phyloP scores from a whole-genome alignment of 2,113 vertebrate genomes.

The Brienomyrus brachyistius region DNA sequence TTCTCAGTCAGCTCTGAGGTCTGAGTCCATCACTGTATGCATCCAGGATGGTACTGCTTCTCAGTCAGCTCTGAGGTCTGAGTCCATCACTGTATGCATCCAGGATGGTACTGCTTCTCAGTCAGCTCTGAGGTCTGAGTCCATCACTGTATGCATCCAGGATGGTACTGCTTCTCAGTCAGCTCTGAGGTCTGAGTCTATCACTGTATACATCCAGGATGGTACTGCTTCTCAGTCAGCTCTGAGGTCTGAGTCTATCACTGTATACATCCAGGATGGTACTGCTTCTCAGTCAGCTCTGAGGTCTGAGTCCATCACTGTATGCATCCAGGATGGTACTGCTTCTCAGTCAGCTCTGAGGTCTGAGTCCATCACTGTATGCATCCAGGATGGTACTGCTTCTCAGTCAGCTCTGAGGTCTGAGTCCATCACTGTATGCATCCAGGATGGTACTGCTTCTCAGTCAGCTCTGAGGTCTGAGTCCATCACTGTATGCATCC shows the following conservation, averaged over 20 bases:
- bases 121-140: background rate
- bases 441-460: background rate
- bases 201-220: background rate
- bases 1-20: background rate
- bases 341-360: background rate
- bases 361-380: background rate
- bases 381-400: background rate
- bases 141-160: background rate
- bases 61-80: background rate
- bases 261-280: background rate
- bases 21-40: background rate
- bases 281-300: background rate
- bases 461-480: background rate
- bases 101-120: background rate
- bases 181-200: background rate
- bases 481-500: background rate
- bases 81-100: background rate
- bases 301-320: background rate
- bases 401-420: background rate
- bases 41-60: background rate
- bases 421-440: background rate
- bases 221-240: background rate
- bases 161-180: background rate
- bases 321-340: background rate
- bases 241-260: background rate